A percentile compares a stretch with the other conserved stretches of the same genome.
phyloP scores from a whole-genome alignment of 2,888 invertebrate species.

The Zootermopsis nevadensis region DNA sequence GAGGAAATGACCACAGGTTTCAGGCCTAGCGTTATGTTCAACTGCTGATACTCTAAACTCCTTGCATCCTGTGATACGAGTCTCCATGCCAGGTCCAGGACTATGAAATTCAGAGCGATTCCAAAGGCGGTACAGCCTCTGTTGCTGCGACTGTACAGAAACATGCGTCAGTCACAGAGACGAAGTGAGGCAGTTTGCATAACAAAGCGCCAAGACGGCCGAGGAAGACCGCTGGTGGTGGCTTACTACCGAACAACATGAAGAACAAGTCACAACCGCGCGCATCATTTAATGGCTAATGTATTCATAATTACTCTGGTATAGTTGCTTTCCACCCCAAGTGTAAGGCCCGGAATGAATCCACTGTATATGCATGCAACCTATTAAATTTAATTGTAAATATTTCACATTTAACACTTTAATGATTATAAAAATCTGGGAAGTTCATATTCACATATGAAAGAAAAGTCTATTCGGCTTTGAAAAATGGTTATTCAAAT shows the following conservation, averaged over 20 bases:
- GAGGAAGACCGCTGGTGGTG: neutral
- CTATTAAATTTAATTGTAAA: neutral
- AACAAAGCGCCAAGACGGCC: slow-evolving; percentile 1
- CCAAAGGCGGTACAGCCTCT: neutral
- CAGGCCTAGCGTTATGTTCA: too few relatives aligned
- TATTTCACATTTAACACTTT: too few relatives aligned
- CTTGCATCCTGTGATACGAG: too few relatives aligned
- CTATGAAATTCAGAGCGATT: too few relatives aligned
- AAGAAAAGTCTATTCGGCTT: too few relatives aligned
- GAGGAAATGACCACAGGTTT: too few relatives aligned
- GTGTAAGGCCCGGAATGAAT: neutral
- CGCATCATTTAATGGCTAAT: slow-evolving; percentile 4
- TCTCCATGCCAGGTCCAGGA: too few relatives aligned
- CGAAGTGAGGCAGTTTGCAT: slow-evolving; percentile 24
- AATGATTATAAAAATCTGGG: too few relatives aligned
- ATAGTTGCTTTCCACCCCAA: neutral
- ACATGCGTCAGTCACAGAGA: slow-evolving; percentile 20
- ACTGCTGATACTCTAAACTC: too few relatives aligned
- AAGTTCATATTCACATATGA: too few relatives aligned
- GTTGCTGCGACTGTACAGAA: neutral
- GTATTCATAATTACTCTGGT: slow-evolving; percentile 22
- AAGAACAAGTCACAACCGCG: neutral
- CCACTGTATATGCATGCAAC: neutral
- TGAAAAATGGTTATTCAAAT: too few relatives aligned
- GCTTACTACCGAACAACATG: neutral